These are phyloP conservation scores for Agapornis canus DNA, from an alignment of 2,797 vertebrate species.

Conservation along the genomic window DNA sequence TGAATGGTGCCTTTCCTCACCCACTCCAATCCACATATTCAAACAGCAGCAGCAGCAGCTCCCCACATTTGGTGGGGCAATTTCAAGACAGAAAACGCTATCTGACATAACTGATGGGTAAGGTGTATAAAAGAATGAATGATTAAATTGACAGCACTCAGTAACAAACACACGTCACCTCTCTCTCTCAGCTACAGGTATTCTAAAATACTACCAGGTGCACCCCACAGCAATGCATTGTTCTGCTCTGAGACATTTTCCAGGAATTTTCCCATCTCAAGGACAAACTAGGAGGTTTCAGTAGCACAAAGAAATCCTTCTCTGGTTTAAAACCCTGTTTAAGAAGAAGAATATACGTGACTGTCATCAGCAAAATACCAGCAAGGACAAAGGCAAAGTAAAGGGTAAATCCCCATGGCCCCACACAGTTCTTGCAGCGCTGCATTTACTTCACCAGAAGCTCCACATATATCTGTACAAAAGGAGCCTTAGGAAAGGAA, in stretches of 20 bases:
- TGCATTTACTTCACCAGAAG: neutral
- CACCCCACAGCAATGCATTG: neutral
- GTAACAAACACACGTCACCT: neutral
- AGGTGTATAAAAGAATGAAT: neutral
- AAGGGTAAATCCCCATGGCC: neutral
- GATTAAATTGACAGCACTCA: neutral
- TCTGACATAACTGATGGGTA: neutral
- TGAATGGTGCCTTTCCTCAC: neutral
- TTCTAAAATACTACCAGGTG: neutral
- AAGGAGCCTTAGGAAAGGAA: neutral
- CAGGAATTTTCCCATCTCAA: neutral
- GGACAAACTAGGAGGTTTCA: neutral
- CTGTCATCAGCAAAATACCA: neutral
- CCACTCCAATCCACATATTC: neutral
- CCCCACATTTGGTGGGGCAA: neutral
- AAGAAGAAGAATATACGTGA: neutral
- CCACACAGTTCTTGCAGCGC: neutral
- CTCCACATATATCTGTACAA: neutral
- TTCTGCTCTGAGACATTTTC: neutral
- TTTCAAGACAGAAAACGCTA: neutral
- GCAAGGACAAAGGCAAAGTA: neutral
- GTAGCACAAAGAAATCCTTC: neutral
- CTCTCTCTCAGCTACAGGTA: neutral
- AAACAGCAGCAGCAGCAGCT: neutral
- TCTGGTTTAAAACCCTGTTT: neutral